Evolutionary conservation across 2,888 invertebrate genomes (phyloP), one percentile per base, ranked within the genome.

Genomic region (Globia sparganii): DNA sequence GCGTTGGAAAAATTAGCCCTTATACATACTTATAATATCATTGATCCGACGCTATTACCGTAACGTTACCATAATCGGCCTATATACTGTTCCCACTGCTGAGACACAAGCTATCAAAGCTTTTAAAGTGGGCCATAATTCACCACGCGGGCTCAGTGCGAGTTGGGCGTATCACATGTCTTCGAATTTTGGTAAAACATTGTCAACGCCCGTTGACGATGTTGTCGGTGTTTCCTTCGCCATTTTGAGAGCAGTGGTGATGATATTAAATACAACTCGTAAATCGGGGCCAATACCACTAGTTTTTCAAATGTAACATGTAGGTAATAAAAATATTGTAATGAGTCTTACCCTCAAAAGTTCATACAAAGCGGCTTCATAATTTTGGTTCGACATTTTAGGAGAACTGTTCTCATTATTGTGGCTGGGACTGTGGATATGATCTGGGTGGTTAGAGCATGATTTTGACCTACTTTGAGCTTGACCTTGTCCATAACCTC

Each of bases 321-420:
- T n/a, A n/a, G n/a, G n/a, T 25, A 53, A 25, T 3, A 9, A 53
- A 65, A 43, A 28, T 0, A 28, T 43, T 6, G 15, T 34, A 34
- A 34, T 18, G 0, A 18, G 11, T 72, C 31, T 56, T 46, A 77
- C 78, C 71, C 71, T 77, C 31, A 77, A 56, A 71, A 77, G 61
- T 21, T 78, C 43, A 28, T 56, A 46, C 1, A 77, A 56, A 21
- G 53, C 61, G 9, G 13, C 3, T 78, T 77, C 71, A 56, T 37
- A 77, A 4, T 77, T 21, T 62, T 53, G 61, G 4, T 62, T 56
- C 6, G 71, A n/a, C 1, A 25, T n/a, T 46, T 37, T 37, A 46
- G 15, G 9, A 11, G 53, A 43, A 11, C 2, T 72, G 0, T 58
- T 21, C 4, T 28, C 11, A 58, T 73, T 2, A 1, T 9, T 18